Evolutionary conservation across 2,113 vertebrate species (phyloP), one percentile per base, ranked within the genome.

Genomic region (Naja naja): DNA sequence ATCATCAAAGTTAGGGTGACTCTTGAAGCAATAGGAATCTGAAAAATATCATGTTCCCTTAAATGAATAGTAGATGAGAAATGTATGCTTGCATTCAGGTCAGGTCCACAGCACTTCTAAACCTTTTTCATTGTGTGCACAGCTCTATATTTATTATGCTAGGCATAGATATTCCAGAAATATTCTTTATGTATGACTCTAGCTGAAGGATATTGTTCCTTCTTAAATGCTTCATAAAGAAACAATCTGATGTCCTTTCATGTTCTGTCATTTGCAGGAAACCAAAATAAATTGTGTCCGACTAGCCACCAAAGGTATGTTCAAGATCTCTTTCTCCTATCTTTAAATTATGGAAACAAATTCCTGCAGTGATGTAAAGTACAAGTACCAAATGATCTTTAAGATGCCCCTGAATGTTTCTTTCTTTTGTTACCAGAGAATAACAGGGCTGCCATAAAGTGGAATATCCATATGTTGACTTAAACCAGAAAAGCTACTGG

Each of bases 281-380:
- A 99, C 98, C 94, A 99, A 99, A 98, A 99, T 99, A 97, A 99
- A 99, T 98, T 99, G 99, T 92, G 98, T 99, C 94, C 98, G 98
- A 74, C 98, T 99, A 96, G 99, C 99, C 91, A 99, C 98, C 23
- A 99, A 99, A 99, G 99, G 99, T 99, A 99, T 58, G 98, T 98
- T 90, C 94, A 86, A 85, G 85, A 49, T 96, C 74, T 96, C 69
- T 58, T 91, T 95, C 85, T 94, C 81, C 94, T 96, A 91, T 22
- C 91, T 89, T 92, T n/a, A 58, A 58, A 94, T 9, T 54, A 90
- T 52, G 54, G 47, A 91, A 85, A 91, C 89, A 87, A 93, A 87
- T 96, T 90, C 91, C 94, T 96, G 93, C 74, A 81, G 93, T 96
- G 95, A 95, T 90, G 5, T 95, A 96, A 94, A 96, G 95, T 90